Conservation (phyloP, 2,888 invertebrate species). For the Exocentrus adspersus region DNA sequence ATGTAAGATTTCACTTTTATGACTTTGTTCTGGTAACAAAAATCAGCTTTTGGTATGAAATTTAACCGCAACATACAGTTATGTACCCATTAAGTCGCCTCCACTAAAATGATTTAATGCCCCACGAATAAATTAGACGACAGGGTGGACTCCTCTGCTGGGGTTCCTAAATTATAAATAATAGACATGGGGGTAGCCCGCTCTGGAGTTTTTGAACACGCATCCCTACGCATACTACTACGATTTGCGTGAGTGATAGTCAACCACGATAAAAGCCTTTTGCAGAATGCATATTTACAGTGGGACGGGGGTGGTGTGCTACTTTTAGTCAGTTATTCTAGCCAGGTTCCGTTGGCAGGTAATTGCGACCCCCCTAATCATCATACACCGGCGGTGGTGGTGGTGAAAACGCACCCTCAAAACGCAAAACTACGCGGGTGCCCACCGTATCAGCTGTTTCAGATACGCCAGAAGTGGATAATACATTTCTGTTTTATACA, state of each 20-base stretch:
- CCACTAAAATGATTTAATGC: neutral
- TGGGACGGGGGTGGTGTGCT: slow-evolving; percentile 26
- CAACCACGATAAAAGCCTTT: slow-evolving; percentile 40
- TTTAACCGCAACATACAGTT: no score
- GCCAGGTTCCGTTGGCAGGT: neutral
- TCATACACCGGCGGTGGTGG: no score
- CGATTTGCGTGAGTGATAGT: slow-evolving; percentile 48
- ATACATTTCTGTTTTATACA: neutral
- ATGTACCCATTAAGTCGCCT: no score
- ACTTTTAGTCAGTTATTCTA: slow-evolving; percentile 21
- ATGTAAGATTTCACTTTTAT: no score
- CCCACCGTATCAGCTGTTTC: neutral
- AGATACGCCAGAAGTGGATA: neutral
- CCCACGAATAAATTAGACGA: neutral
- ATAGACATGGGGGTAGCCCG: slow-evolving; percentile 50
- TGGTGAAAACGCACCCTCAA: no score
- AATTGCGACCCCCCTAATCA: neutral
- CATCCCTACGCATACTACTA: slow-evolving; percentile 40
- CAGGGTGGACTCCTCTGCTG: slow-evolving; percentile 9
- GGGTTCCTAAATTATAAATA: slow-evolving; percentile 41
- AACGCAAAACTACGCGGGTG: no score
- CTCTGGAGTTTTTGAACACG: slow-evolving; percentile 43
- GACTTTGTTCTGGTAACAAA: no score
- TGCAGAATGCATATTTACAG: slow-evolving; percentile 48
- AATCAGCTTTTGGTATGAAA: no score